Base-by-base conservation (phyloP, 2,888 invertebrate genomes). In the Liodrosophila aerea region DNA sequence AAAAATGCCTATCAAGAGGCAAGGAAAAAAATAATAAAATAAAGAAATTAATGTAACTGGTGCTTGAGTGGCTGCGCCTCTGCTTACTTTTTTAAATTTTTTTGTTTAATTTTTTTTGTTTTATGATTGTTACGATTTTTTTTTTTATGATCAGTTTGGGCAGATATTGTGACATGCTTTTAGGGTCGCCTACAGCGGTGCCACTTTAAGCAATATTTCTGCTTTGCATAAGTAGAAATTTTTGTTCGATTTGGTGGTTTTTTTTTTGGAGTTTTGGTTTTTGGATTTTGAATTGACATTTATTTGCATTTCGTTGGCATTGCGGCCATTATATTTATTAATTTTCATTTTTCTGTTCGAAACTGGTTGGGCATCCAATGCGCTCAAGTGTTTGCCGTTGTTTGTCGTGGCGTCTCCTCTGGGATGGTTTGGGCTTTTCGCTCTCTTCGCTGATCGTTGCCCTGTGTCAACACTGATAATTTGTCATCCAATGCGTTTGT, bases 201-300 rank as follows among this genome's bases (percentile, higher is more conserved):
- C 64, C 59, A 62, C 68, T 84, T 84, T 80, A 63, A 80, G 83
- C 85, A 84, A 85, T 83, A 71, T 82, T 73, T 76, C 82, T 73
- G 80, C 85, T 84, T 84, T 84, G 85, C 83, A 84, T 84, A 84
- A 84, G 73, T 84, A 84, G 85, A 84, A 84, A 85, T 73, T 66
- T 69, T 49, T 22, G 22, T 22, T 22, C 22, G 22, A 22, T 22
- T 22, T 39, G 16, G 16, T 37, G 9, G 9, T 16, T 37, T 37
- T 37, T 15, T 37, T 9, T 54, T 60, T 50, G 15, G 51, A 39
- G 57, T 49, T 50, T 39, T 39, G 11, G 49, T 34, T 36, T 39
- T 66, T 52, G 37, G 50, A 40, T 61, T 61, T 57, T 54, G 33
- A 60, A 71, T 64, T 73, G 64, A 62, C 40, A 68, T 74, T 74